Evolutionary conservation across 2,113 vertebrate genomes (phyloP).

Genomic region (Pseudorectes ferrugineus): DNA sequence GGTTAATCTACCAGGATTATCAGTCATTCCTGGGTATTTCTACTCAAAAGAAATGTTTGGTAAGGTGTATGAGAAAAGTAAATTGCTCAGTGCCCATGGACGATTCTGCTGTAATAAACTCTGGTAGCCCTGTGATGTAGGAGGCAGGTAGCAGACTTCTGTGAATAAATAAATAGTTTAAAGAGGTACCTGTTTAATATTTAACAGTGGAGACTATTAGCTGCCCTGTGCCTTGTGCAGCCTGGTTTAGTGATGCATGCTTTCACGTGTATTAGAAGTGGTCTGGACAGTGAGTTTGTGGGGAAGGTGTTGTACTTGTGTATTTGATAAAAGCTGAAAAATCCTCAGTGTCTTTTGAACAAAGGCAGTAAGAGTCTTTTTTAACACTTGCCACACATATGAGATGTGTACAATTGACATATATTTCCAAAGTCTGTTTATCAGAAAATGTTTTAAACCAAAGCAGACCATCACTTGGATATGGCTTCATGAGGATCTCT

Average conservation of each 20-base stretch:
- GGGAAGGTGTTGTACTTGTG: neutral
- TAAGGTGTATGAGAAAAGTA: neutral
- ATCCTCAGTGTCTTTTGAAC: neutral
- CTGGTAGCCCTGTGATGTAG: neutral
- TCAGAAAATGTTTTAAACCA: neutral
- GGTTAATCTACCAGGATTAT: neutral
- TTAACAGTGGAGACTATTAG: neutral
- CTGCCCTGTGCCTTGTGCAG: neutral
- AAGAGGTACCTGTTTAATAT: neutral
- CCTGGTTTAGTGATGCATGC: neutral
- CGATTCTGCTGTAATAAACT: neutral
- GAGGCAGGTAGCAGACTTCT: neutral
- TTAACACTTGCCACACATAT: neutral
- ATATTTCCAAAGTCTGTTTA: neutral
- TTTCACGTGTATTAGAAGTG: neutral
- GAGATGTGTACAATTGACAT: neutral
- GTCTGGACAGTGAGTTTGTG: neutral
- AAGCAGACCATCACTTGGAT: neutral
- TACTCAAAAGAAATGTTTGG: neutral
- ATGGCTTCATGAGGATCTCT: accelerated
- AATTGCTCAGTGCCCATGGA: neutral
- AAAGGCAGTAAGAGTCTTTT: neutral
- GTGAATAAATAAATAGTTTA: neutral
- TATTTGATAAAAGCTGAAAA: neutral
- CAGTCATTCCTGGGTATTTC: neutral